phyloP scores from a whole-genome alignment of 1,140 invertebrate genomes.

The Lerema accius region DNA sequence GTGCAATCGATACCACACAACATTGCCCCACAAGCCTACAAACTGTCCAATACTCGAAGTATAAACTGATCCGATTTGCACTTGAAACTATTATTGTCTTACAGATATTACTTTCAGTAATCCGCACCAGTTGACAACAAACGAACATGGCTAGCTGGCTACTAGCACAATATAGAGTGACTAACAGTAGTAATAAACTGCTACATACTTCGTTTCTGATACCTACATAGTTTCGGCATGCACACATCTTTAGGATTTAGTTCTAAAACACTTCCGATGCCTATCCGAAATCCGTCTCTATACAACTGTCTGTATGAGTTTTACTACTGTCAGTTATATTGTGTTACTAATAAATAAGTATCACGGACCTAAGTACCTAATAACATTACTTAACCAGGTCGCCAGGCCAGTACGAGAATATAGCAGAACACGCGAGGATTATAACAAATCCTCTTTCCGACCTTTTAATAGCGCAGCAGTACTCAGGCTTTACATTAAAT shows the following conservation, averaged over 20 bases:
- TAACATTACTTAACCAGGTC: constrained; percentile 25
- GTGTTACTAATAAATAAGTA: too few species aligned
- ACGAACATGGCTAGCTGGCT: too few species aligned
- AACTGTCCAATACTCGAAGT: background rate
- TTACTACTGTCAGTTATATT: too few species aligned
- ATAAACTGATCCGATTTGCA: constrained; percentile 8
- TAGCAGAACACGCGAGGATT: background rate
- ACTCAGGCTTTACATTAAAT: too few species aligned
- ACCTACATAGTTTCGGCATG: too few species aligned
- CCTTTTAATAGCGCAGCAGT: background rate
- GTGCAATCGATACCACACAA: constrained; percentile 5
- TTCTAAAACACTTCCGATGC: too few species aligned
- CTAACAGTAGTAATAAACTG: too few species aligned
- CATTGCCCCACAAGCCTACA: constrained; percentile 7
- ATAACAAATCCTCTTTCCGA: constrained; percentile 4
- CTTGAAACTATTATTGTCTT: constrained; percentile 26
- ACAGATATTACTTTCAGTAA: constrained; percentile 20
- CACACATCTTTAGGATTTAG: too few species aligned
- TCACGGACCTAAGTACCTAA: constrained; percentile 24
- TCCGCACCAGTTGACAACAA: constrained; percentile 8
- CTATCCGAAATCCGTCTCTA: too few species aligned
- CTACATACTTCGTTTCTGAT: too few species aligned
- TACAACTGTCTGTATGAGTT: too few species aligned
- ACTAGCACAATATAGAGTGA: too few species aligned
- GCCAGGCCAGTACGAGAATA: background rate